Evolutionary conservation across 2,888 invertebrate genomes (phyloP), one percentile per base, ranked within the genome.

Genomic region (Drosophila mimetica): DNA sequence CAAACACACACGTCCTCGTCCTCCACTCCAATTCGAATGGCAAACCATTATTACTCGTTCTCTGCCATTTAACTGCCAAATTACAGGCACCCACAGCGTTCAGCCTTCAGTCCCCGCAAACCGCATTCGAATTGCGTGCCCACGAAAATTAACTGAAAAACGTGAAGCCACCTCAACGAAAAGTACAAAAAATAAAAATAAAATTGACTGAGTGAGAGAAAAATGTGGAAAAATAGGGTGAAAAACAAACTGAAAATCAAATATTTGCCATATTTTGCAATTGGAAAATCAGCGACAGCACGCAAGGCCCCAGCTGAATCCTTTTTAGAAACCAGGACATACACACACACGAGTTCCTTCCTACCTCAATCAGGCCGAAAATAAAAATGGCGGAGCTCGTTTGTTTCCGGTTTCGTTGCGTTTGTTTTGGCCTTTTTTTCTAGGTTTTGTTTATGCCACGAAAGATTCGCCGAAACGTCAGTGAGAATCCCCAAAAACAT

Each of bases 51-150:
- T 64, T 64, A 64, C 64, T 51, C 64, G 64, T 61, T 64, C 64
- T 61, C 61, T 64, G 61, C 64, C 64, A 64, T 79, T 75, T 80
- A 69, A 57, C 74, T 75, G 75, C 79, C 77, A 79, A 79, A 77
- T 77, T 77, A 77, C 71, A 69, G 44, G 57, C 28, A 44, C 60
- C 60, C 57, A 37, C 57, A 46, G 46, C 25, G n/a, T n/a, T n/a
- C 63, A 50, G 34, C 22, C 20, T 41, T 7, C 18, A 9, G 18
- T 46, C 25, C 39, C 70, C 32, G 53, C 37, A 58, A 69, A 77
- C 73, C 75, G 77, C 77, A 77, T 65, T 61, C 69, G 63, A 77
- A 69, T 79, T 71, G 78, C 79, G 80, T 79, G 80, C 73, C 70
- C 67, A 69, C 65, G 46, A 64, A 76, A 79, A 78, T 78, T 78